Base-by-base conservation (phyloP, 2,113 vertebrate genomes). In the Cheirogaleus medius region DNA sequence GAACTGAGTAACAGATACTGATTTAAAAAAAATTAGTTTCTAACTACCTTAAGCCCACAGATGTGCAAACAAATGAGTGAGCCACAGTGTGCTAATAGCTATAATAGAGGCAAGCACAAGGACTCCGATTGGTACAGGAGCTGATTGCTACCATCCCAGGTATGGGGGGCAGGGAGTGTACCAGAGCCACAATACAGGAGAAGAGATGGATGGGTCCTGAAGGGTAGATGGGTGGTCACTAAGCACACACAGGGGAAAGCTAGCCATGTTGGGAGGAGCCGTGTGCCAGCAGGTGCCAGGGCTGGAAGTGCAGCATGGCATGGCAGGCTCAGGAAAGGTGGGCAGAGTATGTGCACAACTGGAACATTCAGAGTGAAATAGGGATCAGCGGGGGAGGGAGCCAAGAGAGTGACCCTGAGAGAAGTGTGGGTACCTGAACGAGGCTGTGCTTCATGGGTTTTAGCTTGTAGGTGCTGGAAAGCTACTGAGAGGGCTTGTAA, bases 161-260 rank as follows among this genome's bases (percentile, higher is more conserved):
- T 32, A 2, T 29, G 27, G 18, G 18, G 39, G 2, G 3, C 12
- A 39, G 21, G 58, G 3, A 29, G 4, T 2, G 3, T n/a, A 3
- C 47, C 49, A 54, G 34, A 83, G 15, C 1, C 3, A n/a, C 81
- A 73, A 66, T 12, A 29, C 20, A 29, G 17, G 56, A 37, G 23
- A 92, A 74, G 32, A 84, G 15, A 18, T 5, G 9, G 32, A 64
- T 13, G 39, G 11, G 42, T 32, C 17, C 47, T 4, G 9, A 42
- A 44, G 17, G 39, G 0, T 15, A 29, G 42, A 14, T 9, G n/a
- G 1, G 1, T 54, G 56, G 21, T 49, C 58, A 15, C 56, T 34
- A 73, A 90, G 34, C 27, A 84, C 47, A 58, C 69, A 25, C 6
- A 47, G 8, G 12, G 1, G 2, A 76, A 42, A 66, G 23, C 27